phyloP scores from a whole-genome alignment of 2,888 invertebrate genomes.

The Cheilosia impressa region DNA sequence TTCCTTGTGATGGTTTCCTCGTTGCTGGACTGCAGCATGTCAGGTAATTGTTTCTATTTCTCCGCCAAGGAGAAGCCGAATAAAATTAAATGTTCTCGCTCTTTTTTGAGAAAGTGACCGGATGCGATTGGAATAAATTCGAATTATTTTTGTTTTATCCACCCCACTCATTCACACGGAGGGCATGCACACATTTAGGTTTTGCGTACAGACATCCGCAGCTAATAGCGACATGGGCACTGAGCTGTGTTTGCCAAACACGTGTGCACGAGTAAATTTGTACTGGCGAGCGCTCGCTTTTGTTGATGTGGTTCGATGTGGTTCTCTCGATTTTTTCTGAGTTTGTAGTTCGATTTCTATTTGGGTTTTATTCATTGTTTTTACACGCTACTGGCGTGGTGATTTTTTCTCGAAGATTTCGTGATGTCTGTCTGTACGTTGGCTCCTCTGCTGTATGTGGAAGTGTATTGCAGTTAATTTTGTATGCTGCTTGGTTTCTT shows the following conservation, averaged over 20 bases:
- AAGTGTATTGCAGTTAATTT: no score
- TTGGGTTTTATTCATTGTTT: no score
- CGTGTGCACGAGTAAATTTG: no score
- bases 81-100: slow-evolving; percentile 9
- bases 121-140: slow-evolving; percentile 23
- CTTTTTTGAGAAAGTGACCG: slow-evolving; percentile 23
- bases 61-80: background rate
- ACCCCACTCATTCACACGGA: slow-evolving; percentile 7
- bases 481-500: no score
- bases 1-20: slow-evolving; percentile 67
- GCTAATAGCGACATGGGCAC: background rate
- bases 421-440: no score
- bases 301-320: no score
- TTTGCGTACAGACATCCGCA: background rate
- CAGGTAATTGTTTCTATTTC: slow-evolving; percentile 61
- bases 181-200: background rate
- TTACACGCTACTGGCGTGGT: no score
- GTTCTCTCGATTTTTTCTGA: no score
- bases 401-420: no score
- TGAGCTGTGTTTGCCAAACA: background rate
- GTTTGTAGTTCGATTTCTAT: no score
- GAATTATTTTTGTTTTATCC: background rate
- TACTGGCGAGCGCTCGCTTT: no score
- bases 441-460: no score
- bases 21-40: slow-evolving; percentile 46